Conservation (phyloP, 2,888 invertebrate species). For the Lingula anatina region DNA sequence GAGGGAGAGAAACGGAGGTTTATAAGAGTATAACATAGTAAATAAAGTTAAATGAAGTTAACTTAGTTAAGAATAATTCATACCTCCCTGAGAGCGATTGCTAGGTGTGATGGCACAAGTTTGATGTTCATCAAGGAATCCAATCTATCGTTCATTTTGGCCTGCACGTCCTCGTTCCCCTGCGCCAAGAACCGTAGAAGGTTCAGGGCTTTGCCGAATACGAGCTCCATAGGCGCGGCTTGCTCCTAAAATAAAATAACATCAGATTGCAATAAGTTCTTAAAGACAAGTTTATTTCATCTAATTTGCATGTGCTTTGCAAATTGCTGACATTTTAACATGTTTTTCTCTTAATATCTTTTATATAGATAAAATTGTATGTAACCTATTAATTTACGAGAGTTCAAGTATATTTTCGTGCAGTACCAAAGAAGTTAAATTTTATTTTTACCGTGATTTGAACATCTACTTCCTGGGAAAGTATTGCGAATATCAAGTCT, state of each 20-base stretch:
- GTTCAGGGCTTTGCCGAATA: constrained; percentile 44
- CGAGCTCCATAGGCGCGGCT: constrained; percentile 43
- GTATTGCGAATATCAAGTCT: constrained; percentile 46
- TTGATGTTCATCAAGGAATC: constrained; percentile 45
- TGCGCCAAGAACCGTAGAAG: constrained; percentile 40
- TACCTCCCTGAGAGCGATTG: constrained; percentile 47
- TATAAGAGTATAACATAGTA: no score
- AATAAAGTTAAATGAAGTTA: no score
- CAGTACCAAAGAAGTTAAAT: no score
- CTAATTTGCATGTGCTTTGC: no score
- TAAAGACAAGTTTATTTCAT: no score
- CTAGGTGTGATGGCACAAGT: constrained; percentile 45
- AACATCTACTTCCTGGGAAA: constrained; percentile 46
- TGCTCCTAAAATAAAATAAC: constrained; percentile 32
- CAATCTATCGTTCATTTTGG: constrained; percentile 44
- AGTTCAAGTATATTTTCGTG: no score
- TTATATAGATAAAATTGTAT: no score
- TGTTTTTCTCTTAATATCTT: not conserved
- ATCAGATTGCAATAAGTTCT: no score
- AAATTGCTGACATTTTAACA: no score
- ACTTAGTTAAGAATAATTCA: no score
- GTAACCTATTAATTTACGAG: no score
- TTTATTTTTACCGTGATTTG: constrained; percentile 37
- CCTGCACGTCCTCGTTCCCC: constrained; percentile 46
- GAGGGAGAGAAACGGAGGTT: not conserved